phyloP scores from a whole-genome alignment of 2,113 vertebrate genomes.

The Quiscalus mexicanus region DNA sequence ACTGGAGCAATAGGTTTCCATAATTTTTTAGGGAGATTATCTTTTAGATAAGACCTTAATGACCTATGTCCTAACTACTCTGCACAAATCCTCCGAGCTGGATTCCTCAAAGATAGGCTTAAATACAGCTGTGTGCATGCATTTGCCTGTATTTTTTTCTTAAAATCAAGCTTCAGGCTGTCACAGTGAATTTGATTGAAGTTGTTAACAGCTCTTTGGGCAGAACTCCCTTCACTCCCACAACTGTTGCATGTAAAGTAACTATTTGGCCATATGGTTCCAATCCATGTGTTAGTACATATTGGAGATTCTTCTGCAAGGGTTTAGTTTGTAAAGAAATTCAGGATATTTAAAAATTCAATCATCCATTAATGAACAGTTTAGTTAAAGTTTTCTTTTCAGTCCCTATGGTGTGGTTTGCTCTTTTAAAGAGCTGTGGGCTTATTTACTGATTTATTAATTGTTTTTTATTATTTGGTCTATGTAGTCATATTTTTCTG shows the following conservation, averaged over 20 bases:
- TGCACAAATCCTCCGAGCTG: conserved; percentile 26
- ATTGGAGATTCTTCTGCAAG: background rate
- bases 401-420: background rate
- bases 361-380: background rate
- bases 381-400: background rate
- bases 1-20: conserved; percentile 42
- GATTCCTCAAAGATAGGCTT: conserved; percentile 39
- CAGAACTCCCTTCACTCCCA: background rate
- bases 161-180: background rate
- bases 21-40: conserved; percentile 68
- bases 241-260: background rate
- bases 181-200: background rate
- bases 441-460: background rate
- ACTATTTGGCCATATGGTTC: background rate
- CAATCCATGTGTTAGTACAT: fast-evolving
- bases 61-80: conserved; percentile 41
- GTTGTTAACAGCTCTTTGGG: background rate
- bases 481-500: background rate
- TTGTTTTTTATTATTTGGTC: background rate
- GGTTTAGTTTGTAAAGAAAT: background rate
- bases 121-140: conserved; percentile 48
- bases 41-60: conserved; percentile 53
- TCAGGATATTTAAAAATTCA: background rate
- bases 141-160: conserved; percentile 28
- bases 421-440: background rate